Percentiles rank a stretch among this genome's conserved stretches.
Evolutionary conservation across 1,140 invertebrate species (phyloP).

Genomic region (Scaptodrosophila lebanonensis): DNA sequence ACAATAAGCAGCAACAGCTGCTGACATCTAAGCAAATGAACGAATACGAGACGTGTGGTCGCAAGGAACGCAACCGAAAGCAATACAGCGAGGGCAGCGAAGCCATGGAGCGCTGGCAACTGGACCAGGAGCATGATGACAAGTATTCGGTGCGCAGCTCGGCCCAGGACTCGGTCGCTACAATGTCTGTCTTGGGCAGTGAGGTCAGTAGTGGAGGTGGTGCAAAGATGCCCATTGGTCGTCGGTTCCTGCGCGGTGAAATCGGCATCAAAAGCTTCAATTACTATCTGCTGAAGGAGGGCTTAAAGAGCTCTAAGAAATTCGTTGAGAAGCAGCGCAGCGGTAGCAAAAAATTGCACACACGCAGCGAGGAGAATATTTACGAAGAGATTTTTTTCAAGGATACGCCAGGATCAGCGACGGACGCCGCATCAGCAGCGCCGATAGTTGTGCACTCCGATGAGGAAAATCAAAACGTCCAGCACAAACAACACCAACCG

Average conservation of each 20-base stretch:
- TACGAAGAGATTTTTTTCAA: constrained; percentile 76
- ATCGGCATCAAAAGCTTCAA: constrained; percentile 77
- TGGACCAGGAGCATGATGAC: constrained; percentile 58
- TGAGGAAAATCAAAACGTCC: constrained; percentile 28
- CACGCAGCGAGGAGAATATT: constrained; percentile 76
- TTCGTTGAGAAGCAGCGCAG: constrained; percentile 45
- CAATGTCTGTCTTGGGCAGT: constrained; percentile 8
- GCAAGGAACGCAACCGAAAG: constrained; percentile 42
- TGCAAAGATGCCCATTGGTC: constrained; percentile 67
- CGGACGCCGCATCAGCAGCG: not conserved
- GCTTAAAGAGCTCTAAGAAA: constrained; percentile 70
- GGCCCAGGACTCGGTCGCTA: constrained; percentile 33
- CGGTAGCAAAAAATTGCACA: constrained; percentile 34
- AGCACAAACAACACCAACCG: not conserved
- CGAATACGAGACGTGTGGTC: constrained; percentile 7
- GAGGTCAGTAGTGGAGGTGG: constrained; percentile 3
- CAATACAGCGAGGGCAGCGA: constrained; percentile 4
- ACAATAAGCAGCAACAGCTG: constrained; percentile 24
- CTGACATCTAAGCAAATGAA: constrained; percentile 8
- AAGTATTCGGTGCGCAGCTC: constrained; percentile 48
- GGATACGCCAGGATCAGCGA: constrained; percentile 33
- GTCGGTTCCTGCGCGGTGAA: constrained; percentile 68
- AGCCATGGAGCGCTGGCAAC: constrained; percentile 3
- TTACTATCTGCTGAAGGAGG: constrained; percentile 75
- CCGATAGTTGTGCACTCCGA: constrained; percentile 17